Percentiles rank a stretch among this genome's conserved stretches.
Evolutionary conservation across 2,888 invertebrate genomes (phyloP).

Genomic region (Mythimna loreyi): DNA sequence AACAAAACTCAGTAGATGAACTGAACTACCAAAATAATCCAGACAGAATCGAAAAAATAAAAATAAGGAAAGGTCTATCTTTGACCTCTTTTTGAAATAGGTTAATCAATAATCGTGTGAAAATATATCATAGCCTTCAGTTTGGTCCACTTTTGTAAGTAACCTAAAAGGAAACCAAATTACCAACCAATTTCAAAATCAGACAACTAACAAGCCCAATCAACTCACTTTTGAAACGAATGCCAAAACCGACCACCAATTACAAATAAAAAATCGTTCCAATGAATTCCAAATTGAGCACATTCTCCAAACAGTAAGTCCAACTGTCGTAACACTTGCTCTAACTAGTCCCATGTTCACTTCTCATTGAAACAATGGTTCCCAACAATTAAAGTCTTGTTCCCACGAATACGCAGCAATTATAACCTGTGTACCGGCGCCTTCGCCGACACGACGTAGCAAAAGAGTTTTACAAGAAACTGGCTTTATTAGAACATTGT

Average conservation of each 20-base stretch:
- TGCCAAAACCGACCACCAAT: slow-evolving; percentile 16
- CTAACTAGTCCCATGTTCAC: slow-evolving; percentile 56
- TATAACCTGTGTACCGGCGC: slow-evolving; percentile 61
- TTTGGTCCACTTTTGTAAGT: slow-evolving; percentile 7
- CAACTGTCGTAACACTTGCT: slow-evolving; percentile 65
- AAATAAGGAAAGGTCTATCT: background rate
- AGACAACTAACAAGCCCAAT: slow-evolving; percentile 22
- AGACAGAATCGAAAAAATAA: background rate
- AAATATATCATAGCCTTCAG: background rate
- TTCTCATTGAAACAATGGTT: slow-evolving; percentile 66
- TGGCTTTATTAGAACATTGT: slow-evolving; percentile 71
- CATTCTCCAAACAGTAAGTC: slow-evolving; percentile 57
- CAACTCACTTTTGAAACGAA: slow-evolving; percentile 41
- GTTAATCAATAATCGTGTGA: background rate
- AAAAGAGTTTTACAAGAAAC: slow-evolving; percentile 66
- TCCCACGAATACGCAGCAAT: slow-evolving; percentile 63
- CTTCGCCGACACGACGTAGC: slow-evolving; percentile 41
- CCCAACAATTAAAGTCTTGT: slow-evolving; percentile 66
- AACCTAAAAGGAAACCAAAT: background rate
- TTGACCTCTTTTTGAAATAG: slow-evolving; percentile 1
- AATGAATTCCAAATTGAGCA: slow-evolving; percentile 39
- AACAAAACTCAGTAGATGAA: background rate
- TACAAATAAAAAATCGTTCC: slow-evolving; percentile 31
- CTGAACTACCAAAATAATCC: background rate
- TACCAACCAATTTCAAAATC: slow-evolving; percentile 10